Percentiles rank a stretch among this genome's conserved stretches.
These are phyloP conservation scores for Lynx canadensis DNA, from an alignment of 2,113 vertebrate genomes.

Conservation along the genomic window DNA sequence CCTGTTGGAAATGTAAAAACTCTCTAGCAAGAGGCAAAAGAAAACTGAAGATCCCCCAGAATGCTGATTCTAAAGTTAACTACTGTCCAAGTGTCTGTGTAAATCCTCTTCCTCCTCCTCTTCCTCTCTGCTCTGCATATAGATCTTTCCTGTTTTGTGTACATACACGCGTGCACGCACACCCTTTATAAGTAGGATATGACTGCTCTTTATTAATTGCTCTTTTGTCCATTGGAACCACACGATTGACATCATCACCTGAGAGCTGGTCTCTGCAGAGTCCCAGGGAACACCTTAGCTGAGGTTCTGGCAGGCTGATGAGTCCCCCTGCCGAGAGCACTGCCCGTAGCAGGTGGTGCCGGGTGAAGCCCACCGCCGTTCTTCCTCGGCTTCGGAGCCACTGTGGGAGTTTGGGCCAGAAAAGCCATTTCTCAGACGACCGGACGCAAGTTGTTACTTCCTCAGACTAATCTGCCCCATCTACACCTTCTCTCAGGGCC, in stretches of 20 bases:
- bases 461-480: neutral
- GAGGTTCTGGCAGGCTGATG: neutral
- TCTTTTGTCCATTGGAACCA: neutral
- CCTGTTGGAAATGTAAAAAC: neutral
- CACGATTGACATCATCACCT: neutral
- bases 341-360: rapidly evolving
- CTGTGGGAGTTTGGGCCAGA: neutral
- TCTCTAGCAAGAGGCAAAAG: neutral
- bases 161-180: rapidly evolving
- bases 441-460: neutral
- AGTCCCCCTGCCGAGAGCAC: neutral
- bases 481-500: neutral
- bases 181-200: neutral
- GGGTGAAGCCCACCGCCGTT: neutral
- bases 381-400: neutral
- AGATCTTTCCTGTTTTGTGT: neutral
- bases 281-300: neutral
- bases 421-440: neutral
- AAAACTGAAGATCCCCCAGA: neutral
- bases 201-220: neutral
- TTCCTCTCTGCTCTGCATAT: neutral
- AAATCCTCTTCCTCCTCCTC: neutral
- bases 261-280: neutral
- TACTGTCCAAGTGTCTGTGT: neutral
- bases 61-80: neutral